Base-by-base conservation (phyloP, 2,113 vertebrate species). In the Candoia aspera region DNA sequence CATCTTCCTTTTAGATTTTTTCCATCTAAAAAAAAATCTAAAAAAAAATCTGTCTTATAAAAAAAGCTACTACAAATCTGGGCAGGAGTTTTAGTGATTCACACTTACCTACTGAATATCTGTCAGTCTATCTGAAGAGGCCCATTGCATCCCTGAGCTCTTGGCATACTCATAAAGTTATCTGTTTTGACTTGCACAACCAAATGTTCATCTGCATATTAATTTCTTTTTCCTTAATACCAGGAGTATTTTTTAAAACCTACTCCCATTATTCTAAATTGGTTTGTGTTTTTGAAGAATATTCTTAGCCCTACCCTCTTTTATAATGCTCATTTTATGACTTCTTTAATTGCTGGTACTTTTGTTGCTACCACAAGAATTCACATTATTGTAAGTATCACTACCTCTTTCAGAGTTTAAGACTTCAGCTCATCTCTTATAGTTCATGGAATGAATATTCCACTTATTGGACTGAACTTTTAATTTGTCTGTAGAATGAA, bases 401-500 rank as follows among this genome's bases (percentile, higher is more conserved):
- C 8, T 79, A 37, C 29, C 8, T 1, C 26, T 68, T 49, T 64
- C 46, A 53, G 54, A 89, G 4, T 21, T 37, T 53, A 53, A 29
- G 24, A 26, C 17, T 12, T 26, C 2, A 19, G 15, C n/a, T 37
- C 26, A 84, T 13, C 3, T 57, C 5, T 24, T n/a, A 3, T n/a
- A 42, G 24, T 10, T 58, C 10, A 21, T 49, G 33, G 24, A 79
- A 10, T 23, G 15, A 88, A 58, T 59, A 58, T 49, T 37, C 42
- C 86, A 88, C 15, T 91, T 49, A 83, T 19, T 58, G 6, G 3
- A 73, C 46, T 53, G 92, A 1, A 60, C 1, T 59, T 58, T 62
- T 73, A 26, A 33, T 73, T 92, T 68, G 49, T 92, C 95, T 96
- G 19, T 94, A 99, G 98, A 98, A 98, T 96, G 96, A 96, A 3